phyloP scores from a whole-genome alignment of 2,888 invertebrate genomes.

The Meganola albula region DNA sequence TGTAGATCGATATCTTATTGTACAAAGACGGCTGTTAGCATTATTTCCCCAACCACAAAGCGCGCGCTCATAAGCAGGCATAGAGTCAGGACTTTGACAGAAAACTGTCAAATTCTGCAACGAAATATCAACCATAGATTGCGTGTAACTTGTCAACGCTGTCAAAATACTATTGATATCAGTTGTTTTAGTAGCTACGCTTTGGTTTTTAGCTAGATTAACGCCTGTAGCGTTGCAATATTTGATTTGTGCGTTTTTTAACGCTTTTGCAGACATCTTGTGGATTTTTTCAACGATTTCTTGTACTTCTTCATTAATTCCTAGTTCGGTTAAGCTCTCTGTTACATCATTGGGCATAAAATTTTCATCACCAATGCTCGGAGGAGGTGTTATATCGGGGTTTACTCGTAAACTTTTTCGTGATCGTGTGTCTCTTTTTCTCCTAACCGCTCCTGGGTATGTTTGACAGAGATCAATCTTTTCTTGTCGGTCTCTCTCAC shows the following conservation, averaged over 20 bases:
- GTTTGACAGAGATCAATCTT: slow-evolving; percentile 57
- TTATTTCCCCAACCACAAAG: slow-evolving; percentile 12
- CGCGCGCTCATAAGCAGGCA: slow-evolving; percentile 34
- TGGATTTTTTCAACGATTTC: slow-evolving; percentile 40
- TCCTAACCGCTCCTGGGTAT: slow-evolving; percentile 45
- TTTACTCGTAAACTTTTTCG: slow-evolving; percentile 48
- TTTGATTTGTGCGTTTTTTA: slow-evolving; percentile 41
- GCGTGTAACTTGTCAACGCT: slow-evolving; percentile 33
- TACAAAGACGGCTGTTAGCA: slow-evolving; percentile 22
- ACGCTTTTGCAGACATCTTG: slow-evolving; percentile 37
- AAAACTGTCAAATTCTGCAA: slow-evolving; percentile 41
- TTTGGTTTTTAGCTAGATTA: not conserved
- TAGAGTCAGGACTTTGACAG: slow-evolving; percentile 34
- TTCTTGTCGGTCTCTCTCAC: slow-evolving; percentile 47
- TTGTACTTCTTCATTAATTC: slow-evolving; percentile 40
- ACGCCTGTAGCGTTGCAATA: slow-evolving; percentile 40
- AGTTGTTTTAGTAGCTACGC: not conserved
- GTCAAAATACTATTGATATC: slow-evolving; percentile 32
- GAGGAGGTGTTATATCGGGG: slow-evolving; percentile 53
- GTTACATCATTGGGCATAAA: slow-evolving; percentile 1
- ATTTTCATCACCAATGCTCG: slow-evolving; percentile 10
- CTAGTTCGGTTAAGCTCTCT: slow-evolving; percentile 32
- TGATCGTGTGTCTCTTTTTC: slow-evolving; percentile 17
- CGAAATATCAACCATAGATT: slow-evolving; percentile 36
- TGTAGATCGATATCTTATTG: slow-evolving; percentile 32